Percentiles rank a stretch among this genome's conserved stretches.
Conservation (phyloP, 2,888 invertebrate genomes). For the Phymatocera aterrima region DNA sequence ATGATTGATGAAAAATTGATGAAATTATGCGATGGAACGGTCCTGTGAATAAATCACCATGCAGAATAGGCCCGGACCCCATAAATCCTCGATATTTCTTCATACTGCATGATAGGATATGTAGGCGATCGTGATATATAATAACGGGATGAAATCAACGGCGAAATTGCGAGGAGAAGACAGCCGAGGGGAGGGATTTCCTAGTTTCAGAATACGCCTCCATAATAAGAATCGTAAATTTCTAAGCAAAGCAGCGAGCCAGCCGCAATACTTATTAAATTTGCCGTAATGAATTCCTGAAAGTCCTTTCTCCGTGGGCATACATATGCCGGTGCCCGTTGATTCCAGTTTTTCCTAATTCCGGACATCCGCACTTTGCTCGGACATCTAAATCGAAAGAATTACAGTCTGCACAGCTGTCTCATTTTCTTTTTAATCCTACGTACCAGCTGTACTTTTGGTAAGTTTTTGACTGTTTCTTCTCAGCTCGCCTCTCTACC, state of each 20-base stretch:
- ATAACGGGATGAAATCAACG: not conserved
- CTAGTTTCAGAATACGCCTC: not conserved
- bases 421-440: not conserved
- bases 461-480: not conserved
- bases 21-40: not conserved
- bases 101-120: not conserved
- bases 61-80: not conserved
- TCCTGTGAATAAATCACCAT: not conserved
- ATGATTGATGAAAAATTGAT: not conserved
- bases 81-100: not conserved
- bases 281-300: constrained; percentile 1
- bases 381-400: not conserved
- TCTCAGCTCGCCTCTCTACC: not conserved
- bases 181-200: not conserved
- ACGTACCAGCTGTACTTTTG: not conserved
- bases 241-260: not conserved
- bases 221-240: constrained; percentile 9
- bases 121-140: too few relatives aligned
- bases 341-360: not conserved
- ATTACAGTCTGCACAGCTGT: not conserved
- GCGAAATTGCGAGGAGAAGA: not conserved
- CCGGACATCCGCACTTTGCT: not conserved
- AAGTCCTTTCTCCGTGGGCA: not conserved
- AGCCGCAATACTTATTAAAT: constrained; percentile 3
- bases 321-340: not conserved